Conservation (phyloP, 1,140 invertebrate species). For the Diuraphis noxia region DNA sequence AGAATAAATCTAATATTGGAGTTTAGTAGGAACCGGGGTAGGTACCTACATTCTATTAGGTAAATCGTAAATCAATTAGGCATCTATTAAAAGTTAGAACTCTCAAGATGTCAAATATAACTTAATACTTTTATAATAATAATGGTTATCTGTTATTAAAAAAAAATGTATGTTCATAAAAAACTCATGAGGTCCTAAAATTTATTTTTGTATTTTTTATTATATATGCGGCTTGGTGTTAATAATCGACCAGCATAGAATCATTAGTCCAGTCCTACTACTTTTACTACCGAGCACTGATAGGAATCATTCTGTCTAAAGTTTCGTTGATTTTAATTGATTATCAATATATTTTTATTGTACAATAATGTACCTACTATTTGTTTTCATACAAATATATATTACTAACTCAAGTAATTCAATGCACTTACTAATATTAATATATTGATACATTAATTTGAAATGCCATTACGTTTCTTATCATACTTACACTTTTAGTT, state of each 20-base stretch:
- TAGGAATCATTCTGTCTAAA: background rate
- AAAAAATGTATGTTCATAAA: no score
- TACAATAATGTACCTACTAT: background rate
- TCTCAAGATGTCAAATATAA: background rate
- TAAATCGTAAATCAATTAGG: background rate
- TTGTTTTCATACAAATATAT: background rate
- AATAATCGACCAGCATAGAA: background rate
- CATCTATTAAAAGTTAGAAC: background rate
- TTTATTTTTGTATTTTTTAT: background rate
- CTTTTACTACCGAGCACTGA: background rate
- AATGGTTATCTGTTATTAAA: no score
- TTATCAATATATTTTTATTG: background rate
- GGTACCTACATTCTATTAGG: no score
- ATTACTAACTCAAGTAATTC: background rate
- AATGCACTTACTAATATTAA: background rate
- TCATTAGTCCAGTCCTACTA: background rate
- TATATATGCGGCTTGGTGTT: background rate
- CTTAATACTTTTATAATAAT: background rate
- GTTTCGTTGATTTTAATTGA: background rate
- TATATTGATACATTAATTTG: background rate
- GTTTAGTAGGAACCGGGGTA: no score
- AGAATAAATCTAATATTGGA: background rate
- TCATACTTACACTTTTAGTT: background rate
- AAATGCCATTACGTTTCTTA: background rate
- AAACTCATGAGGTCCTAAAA: background rate